Evolutionary conservation across 2,888 invertebrate genomes (phyloP).

Genomic region (Sarcophaga rosellei): DNA sequence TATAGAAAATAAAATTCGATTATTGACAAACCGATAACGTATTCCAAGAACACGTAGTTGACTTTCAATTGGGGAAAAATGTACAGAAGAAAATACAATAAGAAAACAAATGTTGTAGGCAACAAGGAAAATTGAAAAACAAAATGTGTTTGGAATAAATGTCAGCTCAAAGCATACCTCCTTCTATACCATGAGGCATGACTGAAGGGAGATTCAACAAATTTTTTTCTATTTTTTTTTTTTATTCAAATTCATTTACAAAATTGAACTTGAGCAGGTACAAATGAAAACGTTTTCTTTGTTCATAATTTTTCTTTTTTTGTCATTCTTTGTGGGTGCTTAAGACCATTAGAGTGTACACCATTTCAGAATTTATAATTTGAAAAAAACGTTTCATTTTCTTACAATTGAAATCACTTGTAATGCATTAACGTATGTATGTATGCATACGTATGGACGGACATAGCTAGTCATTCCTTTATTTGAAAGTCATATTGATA

Average conservation of each 20-base stretch:
- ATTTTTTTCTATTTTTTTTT: no score
- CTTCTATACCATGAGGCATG: background rate
- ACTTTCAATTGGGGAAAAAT: background rate
- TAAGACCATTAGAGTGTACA: slow-evolving; percentile 60
- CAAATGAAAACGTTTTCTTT: background rate
- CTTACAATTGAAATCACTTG: slow-evolving; percentile 3
- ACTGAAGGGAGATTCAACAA: background rate
- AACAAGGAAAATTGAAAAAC: slow-evolving; percentile 22
- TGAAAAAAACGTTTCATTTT: background rate
- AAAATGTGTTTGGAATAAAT: slow-evolving; percentile 56
- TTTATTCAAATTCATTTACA: background rate
- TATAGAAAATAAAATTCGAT: slow-evolving; percentile 20
- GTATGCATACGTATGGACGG: background rate
- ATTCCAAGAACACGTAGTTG: slow-evolving; percentile 14
- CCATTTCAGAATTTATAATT: slow-evolving; percentile 41
- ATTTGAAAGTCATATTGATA: slow-evolving; percentile 5
- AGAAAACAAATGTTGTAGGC: background rate
- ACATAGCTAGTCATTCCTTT: background rate
- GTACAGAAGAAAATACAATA: no score
- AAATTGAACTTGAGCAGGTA: background rate
- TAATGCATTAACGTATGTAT: slow-evolving; percentile 31
- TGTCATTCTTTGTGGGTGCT: slow-evolving; percentile 25
- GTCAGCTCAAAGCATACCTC: background rate
- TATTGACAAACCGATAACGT: slow-evolving; percentile 45
- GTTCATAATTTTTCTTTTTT: background rate